A percentile compares a stretch with the other conserved stretches of the same genome.
These are phyloP conservation scores for Myiotriccus ornatus DNA, from an alignment of 2,797 vertebrate species.

Conservation along the genomic window DNA sequence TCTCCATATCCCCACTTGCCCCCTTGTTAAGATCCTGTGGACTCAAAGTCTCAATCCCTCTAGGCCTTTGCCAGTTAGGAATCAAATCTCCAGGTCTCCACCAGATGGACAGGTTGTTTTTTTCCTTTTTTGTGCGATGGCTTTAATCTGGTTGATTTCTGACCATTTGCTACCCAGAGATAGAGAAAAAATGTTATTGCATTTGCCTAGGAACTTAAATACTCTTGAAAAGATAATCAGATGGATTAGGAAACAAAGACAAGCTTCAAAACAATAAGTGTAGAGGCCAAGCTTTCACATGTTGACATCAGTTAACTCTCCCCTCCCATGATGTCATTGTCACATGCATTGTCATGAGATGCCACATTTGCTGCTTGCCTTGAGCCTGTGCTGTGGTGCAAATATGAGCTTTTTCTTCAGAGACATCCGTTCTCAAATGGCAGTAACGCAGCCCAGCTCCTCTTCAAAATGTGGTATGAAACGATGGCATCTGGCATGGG, in stretches of 20 bases:
- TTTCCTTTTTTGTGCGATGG: neutral
- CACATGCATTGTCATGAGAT: fast-evolving
- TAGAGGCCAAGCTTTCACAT: neutral
- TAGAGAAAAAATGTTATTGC: neutral
- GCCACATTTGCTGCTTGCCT: fast-evolving
- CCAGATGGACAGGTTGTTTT: neutral
- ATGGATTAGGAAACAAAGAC: neutral
- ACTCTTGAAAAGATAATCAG: neutral
- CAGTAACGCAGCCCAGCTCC: neutral
- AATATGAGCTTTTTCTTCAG: neutral
- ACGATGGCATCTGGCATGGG: neutral
- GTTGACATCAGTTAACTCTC: fast-evolving
- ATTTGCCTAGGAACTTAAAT: neutral
- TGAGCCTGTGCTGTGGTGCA: fast-evolving
- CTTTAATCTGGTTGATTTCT: neutral
- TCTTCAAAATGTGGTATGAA: neutral
- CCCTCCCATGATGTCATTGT: fast-evolving
- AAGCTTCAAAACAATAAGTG: neutral
- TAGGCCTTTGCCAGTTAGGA: neutral
- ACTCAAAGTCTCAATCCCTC: neutral
- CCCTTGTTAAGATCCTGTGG: neutral
- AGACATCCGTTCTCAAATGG: neutral
- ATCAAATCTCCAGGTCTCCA: neutral
- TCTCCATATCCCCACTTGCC: neutral
- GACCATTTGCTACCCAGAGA: neutral